Base-by-base conservation (phyloP, 2,888 invertebrate species). In the Caenorhabditis sp. region DNA sequence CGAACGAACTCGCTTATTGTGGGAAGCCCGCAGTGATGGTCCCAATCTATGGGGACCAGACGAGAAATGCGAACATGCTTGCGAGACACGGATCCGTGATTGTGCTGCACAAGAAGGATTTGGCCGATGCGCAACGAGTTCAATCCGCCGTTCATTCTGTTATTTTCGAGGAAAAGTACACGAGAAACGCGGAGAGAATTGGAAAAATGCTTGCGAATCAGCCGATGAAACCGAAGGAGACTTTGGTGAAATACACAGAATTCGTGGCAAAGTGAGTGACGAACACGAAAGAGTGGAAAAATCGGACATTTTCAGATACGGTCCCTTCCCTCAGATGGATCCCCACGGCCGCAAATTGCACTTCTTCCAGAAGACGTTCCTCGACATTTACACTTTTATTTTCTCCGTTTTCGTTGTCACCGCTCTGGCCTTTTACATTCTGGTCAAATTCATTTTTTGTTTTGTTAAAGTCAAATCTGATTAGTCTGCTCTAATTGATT, bases 11-110 rank as follows among this genome's bases (percentile, higher is more conserved):
- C 37, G 78, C 73, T 4, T 46, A 62, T 43, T 15, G 27, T 5
- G 78, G 78, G 26, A 74, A 74, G 45, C 76, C 76, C 4, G 70
- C 76, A 9, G 13, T 70, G 26, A 32, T 71, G 71, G 41, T 78
- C 17, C 78, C 78, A 13, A 30, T 78, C 22, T 78, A 68, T 35
- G 68, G 52, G 11, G 78, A 78, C 35, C 78, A 78, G 50, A 20
- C 46, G 13, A 46, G 78, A 20, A 78, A 78, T 26, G 66, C 72
- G 2, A 50, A 62, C n/a, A 78, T 78, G 78, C 30, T 78, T 1
- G 37, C 50, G 6, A 55, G 78, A 20, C 73, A 58, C 30, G 58
- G 52, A 8, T 30, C 55, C 1, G 72, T 50, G 2, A 46, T 73
- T 7, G 56, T 32, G n/a, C 26, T 73, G 4, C 35, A 58, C 9